Percentiles rank a stretch among this genome's conserved stretches.
phyloP scores from a whole-genome alignment of 2,113 vertebrate species.

The Sylvietta virens region DNA sequence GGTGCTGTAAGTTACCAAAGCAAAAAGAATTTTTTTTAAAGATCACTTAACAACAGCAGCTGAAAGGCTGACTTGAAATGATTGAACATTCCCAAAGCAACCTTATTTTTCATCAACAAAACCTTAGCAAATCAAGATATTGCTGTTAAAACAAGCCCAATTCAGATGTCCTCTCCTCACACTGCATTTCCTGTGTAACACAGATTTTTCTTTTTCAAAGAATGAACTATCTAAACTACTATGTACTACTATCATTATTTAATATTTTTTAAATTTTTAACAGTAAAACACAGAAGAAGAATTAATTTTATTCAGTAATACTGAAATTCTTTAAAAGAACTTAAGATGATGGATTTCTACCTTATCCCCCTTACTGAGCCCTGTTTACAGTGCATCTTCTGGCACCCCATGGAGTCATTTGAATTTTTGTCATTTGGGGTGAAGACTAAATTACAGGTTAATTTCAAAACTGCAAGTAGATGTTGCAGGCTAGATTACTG shows the following conservation, averaged over 20 bases:
- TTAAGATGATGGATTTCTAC: slow-evolving; percentile 51
- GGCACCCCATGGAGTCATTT: slow-evolving; percentile 81
- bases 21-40: neutral
- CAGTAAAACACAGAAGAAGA: slow-evolving; percentile 14
- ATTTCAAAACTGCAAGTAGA: slow-evolving; percentile 79
- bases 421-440: slow-evolving; percentile 85
- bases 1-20: neutral
- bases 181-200: neutral
- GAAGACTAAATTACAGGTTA: slow-evolving; percentile 87
- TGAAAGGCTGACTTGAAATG: neutral
- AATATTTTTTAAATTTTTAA: neutral
- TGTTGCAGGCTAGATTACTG: slow-evolving; percentile 78
- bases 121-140: neutral
- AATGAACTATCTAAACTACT: neutral
- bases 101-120: neutral
- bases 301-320: slow-evolving; percentile 45
- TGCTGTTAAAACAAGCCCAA: neutral
- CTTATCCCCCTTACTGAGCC: slow-evolving; percentile 58
- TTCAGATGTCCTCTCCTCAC: neutral
- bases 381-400: slow-evolving; percentile 80
- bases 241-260: neutral
- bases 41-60: neutral
- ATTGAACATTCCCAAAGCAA: neutral
- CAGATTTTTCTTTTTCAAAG: slow-evolving; percentile 1
- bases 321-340: slow-evolving; percentile 38